phyloP scores from a whole-genome alignment of 2,113 vertebrate species.

The Oplegnathus fasciatus region DNA sequence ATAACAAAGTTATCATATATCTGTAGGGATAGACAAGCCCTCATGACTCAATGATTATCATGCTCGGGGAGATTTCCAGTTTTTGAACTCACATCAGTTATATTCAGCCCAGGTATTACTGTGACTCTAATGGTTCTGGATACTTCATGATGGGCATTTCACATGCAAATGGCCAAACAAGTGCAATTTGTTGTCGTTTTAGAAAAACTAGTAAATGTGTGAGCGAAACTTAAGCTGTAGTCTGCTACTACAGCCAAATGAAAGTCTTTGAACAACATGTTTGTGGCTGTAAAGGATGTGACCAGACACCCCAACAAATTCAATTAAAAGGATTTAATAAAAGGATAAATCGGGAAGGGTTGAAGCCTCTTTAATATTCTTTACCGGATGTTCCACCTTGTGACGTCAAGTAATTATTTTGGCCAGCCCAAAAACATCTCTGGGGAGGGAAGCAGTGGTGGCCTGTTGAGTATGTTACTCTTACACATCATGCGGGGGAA shows the following conservation, averaged over 20 bases:
- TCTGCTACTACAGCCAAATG: not conserved
- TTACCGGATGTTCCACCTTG: not conserved
- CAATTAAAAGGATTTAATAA: not conserved
- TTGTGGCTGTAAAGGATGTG: not conserved
- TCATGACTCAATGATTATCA: not conserved
- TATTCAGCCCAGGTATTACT: not conserved
- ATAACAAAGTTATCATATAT: not conserved
- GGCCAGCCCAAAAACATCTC: constrained; percentile 12
- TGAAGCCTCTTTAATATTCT: not conserved
- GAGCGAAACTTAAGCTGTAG: not conserved
- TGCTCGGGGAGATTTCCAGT: not conserved
- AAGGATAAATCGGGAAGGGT: not conserved
- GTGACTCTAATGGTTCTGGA: not conserved
- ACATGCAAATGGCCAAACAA: not conserved
- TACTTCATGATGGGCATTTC: too few species aligned
- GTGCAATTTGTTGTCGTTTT: not conserved
- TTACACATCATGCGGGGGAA: not conserved
- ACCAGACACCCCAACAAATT: not conserved
- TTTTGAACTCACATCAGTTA: not conserved
- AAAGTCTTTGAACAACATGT: not conserved
- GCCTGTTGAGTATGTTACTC: not conserved
- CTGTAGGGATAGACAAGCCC: not conserved
- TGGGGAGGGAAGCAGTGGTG: not conserved
- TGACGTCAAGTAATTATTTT: not conserved
- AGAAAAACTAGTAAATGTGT: not conserved